Base-by-base conservation (phyloP, 2,797 vertebrate genomes). In the Leptodactylus fallax region DNA sequence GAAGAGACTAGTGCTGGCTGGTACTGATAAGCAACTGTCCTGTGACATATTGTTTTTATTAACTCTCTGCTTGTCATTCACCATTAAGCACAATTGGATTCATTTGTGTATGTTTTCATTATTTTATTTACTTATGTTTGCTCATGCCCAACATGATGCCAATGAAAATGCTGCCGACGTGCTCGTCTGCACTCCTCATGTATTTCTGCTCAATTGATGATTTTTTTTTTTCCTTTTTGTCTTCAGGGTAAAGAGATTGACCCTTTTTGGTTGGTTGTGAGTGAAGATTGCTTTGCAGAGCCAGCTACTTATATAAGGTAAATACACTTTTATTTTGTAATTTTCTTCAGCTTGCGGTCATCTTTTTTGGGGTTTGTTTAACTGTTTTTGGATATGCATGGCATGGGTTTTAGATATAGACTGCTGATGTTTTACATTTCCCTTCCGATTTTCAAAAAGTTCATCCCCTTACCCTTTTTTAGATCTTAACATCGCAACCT, bases 281-380 rank as follows among this genome's bases (percentile, higher is more conserved):
- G 95, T 94, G 96, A 96, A 96, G 96, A 97, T 95, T 95, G 96
- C 95, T 95, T 96, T 95, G 94, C 96, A 94, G 95, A 96, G 97
- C 96, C 95, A 95, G 94, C 94, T 94, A 94, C 93, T 93, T 92
- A 91, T 92, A 92, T 94, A 97, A 98, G 98, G 98, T 99, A 98
- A 98, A 96, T 94, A 1, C 4, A 94, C 85, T 90, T 91, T 45
- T 47, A 6, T 23, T n/a, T n/a, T 55, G 83, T 25, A 11, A 23
- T 21, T 83, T 85, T 14, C 87, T 88, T 71, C 76, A 82, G 85
- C 51, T 60, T 81, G 14, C 14, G 3, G 13, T 51, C 13, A 61
- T 47, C 36, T 81, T 61, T 16, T 6, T 7, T 16, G 21, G 36
- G 17, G 17, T 17, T n/a, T 2, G 16, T n/a, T n/a, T n/a, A n/a